phyloP scores from a whole-genome alignment of 2,888 invertebrate genomes.

The Drosophila silvestris region DNA sequence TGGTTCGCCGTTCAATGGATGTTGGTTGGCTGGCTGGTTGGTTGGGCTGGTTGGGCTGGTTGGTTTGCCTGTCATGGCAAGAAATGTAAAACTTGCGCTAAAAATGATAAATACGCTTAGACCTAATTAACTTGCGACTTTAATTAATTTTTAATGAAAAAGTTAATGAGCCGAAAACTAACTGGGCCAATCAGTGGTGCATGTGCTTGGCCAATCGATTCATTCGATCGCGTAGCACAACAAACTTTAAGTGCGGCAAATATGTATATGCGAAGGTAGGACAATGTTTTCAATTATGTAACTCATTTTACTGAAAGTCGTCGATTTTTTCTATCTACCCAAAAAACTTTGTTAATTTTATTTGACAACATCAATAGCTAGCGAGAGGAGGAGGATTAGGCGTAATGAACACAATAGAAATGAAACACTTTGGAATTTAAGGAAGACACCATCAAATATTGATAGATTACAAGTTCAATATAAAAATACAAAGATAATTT shows the following conservation, averaged over 20 bases:
- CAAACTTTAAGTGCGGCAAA: not conserved
- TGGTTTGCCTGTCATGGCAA: slow-evolving; percentile 66
- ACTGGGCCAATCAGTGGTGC: slow-evolving; percentile 51
- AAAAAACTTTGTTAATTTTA: not conserved
- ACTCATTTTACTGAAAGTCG: not conserved
- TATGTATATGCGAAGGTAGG: not conserved
- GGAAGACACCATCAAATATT: not conserved
- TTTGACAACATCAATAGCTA: not conserved
- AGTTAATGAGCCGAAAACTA: slow-evolving; percentile 79
- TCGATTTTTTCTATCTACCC: not conserved
- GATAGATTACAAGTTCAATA: not conserved
- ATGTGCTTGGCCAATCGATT: slow-evolving; percentile 40
- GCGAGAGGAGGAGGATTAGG: not conserved
- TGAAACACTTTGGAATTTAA: not conserved
- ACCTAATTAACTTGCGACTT: slow-evolving; percentile 81
- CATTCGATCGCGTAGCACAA: slow-evolving; percentile 1
- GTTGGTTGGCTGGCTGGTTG: slow-evolving; percentile 2
- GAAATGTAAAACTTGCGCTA: slow-evolving; percentile 79
- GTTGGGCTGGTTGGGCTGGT: not conserved
- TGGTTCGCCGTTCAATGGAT: slow-evolving; percentile 43
- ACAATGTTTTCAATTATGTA: not conserved
- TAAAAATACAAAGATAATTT: not conserved
- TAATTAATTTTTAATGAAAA: slow-evolving; percentile 82
- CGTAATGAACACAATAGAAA: not conserved
- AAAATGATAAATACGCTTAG: slow-evolving; percentile 82